Conservation (phyloP, 2,797 vertebrate genomes). For the Loriculus beryllinus region DNA sequence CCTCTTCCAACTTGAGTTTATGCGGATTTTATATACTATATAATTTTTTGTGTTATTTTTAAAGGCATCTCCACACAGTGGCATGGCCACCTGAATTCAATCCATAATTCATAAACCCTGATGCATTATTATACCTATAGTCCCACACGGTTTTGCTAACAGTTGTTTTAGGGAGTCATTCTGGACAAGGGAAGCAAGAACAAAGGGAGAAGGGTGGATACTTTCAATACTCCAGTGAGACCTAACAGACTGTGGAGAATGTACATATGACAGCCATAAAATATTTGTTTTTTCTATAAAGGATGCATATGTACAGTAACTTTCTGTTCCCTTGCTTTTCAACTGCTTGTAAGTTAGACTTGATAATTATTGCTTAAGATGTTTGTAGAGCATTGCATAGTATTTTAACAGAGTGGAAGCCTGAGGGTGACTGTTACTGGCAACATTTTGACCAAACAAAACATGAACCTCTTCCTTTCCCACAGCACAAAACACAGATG, state of each 20-base stretch:
- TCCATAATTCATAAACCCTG: not conserved
- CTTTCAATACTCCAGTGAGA: not conserved
- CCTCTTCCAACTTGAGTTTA: not conserved
- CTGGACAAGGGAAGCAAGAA: not conserved
- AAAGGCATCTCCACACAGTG: not conserved
- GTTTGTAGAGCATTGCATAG: not conserved
- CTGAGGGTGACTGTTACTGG: not conserved
- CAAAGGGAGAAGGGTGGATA: not conserved
- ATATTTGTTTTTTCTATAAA: not conserved
- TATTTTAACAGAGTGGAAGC: not conserved
- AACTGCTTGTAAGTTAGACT: not conserved
- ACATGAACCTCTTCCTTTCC: not conserved
- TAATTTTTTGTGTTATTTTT: not conserved
- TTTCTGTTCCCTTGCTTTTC: not conserved
- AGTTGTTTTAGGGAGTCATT: not conserved
- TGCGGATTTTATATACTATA: not conserved
- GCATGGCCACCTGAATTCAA: not conserved
- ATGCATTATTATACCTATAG: not conserved
- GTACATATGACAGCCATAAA: not conserved
- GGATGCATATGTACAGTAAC: not conserved
- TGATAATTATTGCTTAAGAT: not conserved
- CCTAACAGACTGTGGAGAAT: not conserved
- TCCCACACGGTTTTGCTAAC: not conserved
- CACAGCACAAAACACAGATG: slow-evolving; percentile 82
- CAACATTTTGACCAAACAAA: not conserved